Evolutionary conservation across 2,888 invertebrate genomes (phyloP).

Genomic region (Homarus gammarus): DNA sequence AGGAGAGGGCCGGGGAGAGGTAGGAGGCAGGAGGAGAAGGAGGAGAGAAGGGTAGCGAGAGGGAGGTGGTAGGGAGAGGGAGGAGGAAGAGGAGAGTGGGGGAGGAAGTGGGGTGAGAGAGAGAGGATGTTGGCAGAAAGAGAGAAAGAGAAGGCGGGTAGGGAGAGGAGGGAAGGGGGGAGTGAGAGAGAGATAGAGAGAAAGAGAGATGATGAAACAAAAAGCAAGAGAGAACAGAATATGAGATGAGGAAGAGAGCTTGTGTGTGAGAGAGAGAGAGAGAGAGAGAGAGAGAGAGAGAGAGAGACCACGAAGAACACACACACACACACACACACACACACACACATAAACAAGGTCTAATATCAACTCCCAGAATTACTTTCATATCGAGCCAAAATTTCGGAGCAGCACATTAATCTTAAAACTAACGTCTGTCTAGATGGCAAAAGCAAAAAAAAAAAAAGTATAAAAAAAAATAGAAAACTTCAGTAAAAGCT

Average conservation of each 20-base stretch:
- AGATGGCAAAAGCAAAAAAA: slow-evolving; percentile 25
- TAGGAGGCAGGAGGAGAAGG: not conserved
- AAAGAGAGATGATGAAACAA: slow-evolving; percentile 15
- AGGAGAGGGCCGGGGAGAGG: not conserved
- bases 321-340: too few species aligned
- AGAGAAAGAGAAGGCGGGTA: not conserved
- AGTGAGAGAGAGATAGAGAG: slow-evolving; percentile 3
- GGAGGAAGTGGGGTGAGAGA: not conserved
- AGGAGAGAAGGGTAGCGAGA: slow-evolving; percentile 1
- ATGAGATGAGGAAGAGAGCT: not conserved
- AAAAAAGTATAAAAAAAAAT: slow-evolving; percentile 30
- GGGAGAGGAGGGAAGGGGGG: not conserved
- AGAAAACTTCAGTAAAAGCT: slow-evolving; percentile 52
- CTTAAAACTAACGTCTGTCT: slow-evolving; percentile 63
- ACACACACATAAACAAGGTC: too few species aligned
- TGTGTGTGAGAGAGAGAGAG: not conserved
- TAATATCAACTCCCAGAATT: not conserved
- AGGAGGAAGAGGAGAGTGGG: not conserved
- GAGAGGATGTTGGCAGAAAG: not conserved
- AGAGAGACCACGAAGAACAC: not conserved
- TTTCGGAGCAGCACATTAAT: slow-evolving; percentile 50
- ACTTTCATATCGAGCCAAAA: slow-evolving; percentile 23
- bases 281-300: slow-evolving; percentile 21
- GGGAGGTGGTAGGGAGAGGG: not conserved
- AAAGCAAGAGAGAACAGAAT: slow-evolving; percentile 4